These are phyloP conservation scores for Coracias cyanogaster DNA, from an alignment of 2,797 vertebrate genomes.

Conservation along the genomic window DNA sequence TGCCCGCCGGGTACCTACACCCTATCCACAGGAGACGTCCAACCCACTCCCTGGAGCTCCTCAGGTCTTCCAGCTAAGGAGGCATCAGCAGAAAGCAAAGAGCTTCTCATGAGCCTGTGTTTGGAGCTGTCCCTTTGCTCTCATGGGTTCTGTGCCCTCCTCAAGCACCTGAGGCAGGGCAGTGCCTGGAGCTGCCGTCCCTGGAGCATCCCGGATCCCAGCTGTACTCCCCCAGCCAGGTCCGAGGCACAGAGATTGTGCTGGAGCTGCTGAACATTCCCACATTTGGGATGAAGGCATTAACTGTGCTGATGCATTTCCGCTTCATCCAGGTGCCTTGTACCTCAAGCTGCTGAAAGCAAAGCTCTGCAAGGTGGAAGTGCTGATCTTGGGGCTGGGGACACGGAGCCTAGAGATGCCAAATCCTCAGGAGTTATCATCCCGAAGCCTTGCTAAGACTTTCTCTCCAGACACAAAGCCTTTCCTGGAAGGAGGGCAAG, in stretches of 20 bases:
- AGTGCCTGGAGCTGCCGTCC: not conserved
- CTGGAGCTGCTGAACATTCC: not conserved
- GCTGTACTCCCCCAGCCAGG: not conserved
- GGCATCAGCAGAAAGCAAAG: not conserved
- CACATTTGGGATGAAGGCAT: accelerated
- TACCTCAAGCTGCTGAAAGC: not conserved
- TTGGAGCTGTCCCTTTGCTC: accelerated
- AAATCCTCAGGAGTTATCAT: not conserved
- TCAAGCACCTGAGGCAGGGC: accelerated
- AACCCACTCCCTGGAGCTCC: accelerated
- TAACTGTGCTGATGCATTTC: accelerated
- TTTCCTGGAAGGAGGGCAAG: not conserved
- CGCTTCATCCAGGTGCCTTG: not conserved
- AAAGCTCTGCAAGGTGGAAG: not conserved
- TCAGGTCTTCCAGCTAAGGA: not conserved
- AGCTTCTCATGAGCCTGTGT: accelerated
- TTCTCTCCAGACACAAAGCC: not conserved
- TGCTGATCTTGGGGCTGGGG: not conserved
- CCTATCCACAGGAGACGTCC: accelerated
- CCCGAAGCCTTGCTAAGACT: not conserved
- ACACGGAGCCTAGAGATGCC: not conserved
- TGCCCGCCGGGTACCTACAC: no score
- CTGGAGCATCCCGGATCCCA: not conserved
- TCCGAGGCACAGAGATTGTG: not conserved
- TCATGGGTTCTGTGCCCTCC: accelerated